Base-by-base conservation (phyloP, 2,888 invertebrate species). In the Tenthredo notha region DNA sequence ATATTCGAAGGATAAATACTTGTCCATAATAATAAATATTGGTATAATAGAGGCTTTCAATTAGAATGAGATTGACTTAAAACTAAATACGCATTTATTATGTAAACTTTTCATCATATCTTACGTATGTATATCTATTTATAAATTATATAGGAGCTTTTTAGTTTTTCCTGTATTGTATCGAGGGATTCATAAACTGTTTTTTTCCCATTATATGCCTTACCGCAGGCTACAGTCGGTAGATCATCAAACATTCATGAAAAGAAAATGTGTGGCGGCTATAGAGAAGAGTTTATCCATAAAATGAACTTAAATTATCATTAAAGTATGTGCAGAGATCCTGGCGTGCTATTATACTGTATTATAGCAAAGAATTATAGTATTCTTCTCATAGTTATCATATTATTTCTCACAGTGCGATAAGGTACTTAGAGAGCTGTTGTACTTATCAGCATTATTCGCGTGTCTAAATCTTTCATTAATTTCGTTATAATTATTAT, bases 21-120 rank as follows among this genome's bases (percentile, higher is more conserved):
- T 10, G 12, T 61, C 12, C 2, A 12, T 61, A 25, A 12, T 61
- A 25, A 61, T 61, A 25, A 61, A 25, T 61, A 54, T 61, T 33
- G 3, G 67, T 29, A 33, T 67, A 67, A 67, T 67, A 67, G 33
- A 67, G 33, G 15, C 33, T 67, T 67, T 67, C 67, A 18, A 70
- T 7, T 40, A 70, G n/a, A 47, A 75, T 47, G 25, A 75, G 25
- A 75, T 47, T 75, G 47, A 18, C 75, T 47, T 75, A 15, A 75
- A 47, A 75, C 12, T 75, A 75, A 43, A 21, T 40, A 25, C 29
- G 33, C 15, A 67, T 67, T 21, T 29, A 29, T 18, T 67, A 67
- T 33, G 29, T 18, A 10, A 67, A 67, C 6, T 67, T 29, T 25
- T 67, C 15, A 33, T 67, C 67, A 67, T 33, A 67, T n/a, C 54